These are phyloP conservation scores for Pollenia angustigena DNA, from an alignment of 2,888 invertebrate genomes.

Conservation along the genomic window DNA sequence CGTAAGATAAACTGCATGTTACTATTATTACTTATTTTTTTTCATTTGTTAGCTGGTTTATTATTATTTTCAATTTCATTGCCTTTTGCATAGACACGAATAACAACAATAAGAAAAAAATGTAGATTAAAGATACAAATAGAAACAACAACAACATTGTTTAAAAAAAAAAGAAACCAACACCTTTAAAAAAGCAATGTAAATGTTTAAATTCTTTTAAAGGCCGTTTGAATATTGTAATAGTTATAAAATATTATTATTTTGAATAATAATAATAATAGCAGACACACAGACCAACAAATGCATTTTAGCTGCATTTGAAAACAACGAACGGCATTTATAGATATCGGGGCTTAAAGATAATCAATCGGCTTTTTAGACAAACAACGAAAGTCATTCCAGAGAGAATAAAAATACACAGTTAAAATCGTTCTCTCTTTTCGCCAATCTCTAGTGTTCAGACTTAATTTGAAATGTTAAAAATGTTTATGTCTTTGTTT, in stretches of 20 bases:
- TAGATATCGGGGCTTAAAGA: neutral
- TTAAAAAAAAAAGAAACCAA: neutral
- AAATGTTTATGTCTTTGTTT: neutral
- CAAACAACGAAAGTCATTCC: too few species aligned
- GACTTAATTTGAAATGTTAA: conserved; percentile 10
- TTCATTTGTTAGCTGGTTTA: conserved; percentile 54
- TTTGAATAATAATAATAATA: neutral
- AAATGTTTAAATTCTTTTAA: conserved; percentile 74
- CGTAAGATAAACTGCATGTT: conserved; percentile 47
- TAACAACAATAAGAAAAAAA: conserved; percentile 23
- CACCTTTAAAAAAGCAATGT: conserved; percentile 46
- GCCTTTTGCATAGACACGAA: conserved; percentile 49
- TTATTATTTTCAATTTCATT: conserved; percentile 72
- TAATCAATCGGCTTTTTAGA: too few species aligned
- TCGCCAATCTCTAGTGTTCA: neutral
- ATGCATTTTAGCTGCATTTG: neutral
- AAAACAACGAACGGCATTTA: conserved; percentile 8
- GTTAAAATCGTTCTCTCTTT: too few species aligned
- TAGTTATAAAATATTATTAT: conserved; percentile 15
- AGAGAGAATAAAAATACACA: too few species aligned
- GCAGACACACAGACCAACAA: conserved; percentile 5
- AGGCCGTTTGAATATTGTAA: conserved; percentile 72
- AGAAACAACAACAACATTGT: neutral
- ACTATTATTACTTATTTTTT: conserved; percentile 38
- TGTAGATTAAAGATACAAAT: conserved; percentile 60